Conservation (phyloP, 1,140 invertebrate species). For the Drosophila littoralis region DNA sequence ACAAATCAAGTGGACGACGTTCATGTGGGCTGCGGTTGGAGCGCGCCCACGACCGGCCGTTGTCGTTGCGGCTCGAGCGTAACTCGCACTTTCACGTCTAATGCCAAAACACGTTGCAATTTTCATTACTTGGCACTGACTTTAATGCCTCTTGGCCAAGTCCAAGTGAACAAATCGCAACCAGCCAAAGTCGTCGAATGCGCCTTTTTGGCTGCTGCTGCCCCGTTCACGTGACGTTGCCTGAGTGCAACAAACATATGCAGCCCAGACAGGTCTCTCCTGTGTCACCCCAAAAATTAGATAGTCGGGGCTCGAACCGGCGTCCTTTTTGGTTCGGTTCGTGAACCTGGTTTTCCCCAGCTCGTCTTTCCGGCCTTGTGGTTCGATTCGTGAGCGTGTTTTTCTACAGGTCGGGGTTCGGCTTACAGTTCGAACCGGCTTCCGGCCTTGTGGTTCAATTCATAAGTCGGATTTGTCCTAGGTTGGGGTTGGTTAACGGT, state of each 20-base stretch:
- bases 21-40: slow-evolving; percentile 48
- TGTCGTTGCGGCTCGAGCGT: slow-evolving; percentile 41
- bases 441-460: too few relatives aligned
- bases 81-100: slow-evolving; percentile 83
- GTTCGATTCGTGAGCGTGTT: too few relatives aligned
- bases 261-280: slow-evolving; percentile 22
- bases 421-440: too few relatives aligned
- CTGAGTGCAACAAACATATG: not conserved
- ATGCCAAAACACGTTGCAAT: slow-evolving; percentile 82
- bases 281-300: not conserved
- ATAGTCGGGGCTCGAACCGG: too few relatives aligned
- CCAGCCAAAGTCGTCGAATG: slow-evolving; percentile 48
- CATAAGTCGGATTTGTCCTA: too few relatives aligned
- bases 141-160: slow-evolving; percentile 79
- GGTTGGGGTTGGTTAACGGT: too few relatives aligned
- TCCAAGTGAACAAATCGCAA: slow-evolving; percentile 75
- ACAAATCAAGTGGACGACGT: slow-evolving; percentile 67
- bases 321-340: too few relatives aligned
- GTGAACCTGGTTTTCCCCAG: too few relatives aligned
- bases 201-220: slow-evolving; percentile 8
- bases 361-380: too few relatives aligned
- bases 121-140: slow-evolving; percentile 82
- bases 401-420: too few relatives aligned
- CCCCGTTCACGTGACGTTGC: slow-evolving; percentile 54
- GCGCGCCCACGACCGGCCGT: slow-evolving; percentile 25